Evolutionary conservation across 1,140 invertebrate species (phyloP).

Genomic region (Adoxophyes honmai): DNA sequence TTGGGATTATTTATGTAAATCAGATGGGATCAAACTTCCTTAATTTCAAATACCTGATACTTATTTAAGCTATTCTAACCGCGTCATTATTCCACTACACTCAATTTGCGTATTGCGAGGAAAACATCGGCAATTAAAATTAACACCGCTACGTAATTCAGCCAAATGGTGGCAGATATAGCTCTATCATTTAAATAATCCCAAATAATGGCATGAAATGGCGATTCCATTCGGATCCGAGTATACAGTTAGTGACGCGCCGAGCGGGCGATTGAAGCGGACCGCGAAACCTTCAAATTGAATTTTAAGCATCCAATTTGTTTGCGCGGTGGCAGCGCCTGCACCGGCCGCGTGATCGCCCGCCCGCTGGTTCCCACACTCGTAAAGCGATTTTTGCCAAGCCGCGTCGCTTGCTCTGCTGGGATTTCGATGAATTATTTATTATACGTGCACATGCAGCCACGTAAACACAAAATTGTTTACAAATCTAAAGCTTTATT

Average conservation of each 20-base stretch:
- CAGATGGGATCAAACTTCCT: too few relatives aligned
- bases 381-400: conserved; percentile 62
- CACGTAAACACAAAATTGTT: conserved; percentile 18
- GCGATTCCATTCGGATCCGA: conserved; percentile 55
- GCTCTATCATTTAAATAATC: conserved; percentile 36
- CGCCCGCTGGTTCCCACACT: conserved; percentile 46
- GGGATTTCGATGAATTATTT: conserved; percentile 61
- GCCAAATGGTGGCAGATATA: not conserved
- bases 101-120: too few relatives aligned
- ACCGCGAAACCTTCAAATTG: conserved; percentile 74
- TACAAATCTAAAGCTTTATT: conserved; percentile 17
- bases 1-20: too few relatives aligned
- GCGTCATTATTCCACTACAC: too few relatives aligned
- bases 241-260: conserved; percentile 60
- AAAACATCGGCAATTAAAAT: too few relatives aligned
- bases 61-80: too few relatives aligned
- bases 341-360: conserved; percentile 32
- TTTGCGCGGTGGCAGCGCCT: conserved; percentile 48
- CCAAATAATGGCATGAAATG: conserved; percentile 63
- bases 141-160: conserved; percentile 14
- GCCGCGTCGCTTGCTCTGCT: conserved; percentile 32
- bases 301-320: conserved; percentile 77
- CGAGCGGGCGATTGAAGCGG: conserved; percentile 61
- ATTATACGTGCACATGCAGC: conserved; percentile 29
- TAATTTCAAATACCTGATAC: too few relatives aligned